Evolutionary conservation across 2,113 vertebrate species (phyloP), one percentile per base, ranked within the genome.

Genomic region (Urocolius indicus): DNA sequence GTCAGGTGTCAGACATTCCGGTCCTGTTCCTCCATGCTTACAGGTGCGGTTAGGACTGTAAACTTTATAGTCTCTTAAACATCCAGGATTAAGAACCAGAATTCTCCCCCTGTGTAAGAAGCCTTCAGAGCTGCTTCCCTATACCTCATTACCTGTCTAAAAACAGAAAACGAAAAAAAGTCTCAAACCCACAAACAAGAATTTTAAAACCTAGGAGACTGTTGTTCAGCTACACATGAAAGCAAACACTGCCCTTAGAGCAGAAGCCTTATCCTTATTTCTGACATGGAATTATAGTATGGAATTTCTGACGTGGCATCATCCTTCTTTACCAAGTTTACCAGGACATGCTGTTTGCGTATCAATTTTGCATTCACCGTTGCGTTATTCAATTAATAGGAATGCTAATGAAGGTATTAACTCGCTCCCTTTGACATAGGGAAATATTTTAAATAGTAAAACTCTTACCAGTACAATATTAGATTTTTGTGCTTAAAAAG

Each of bases 31-130:
- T 22, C 30, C 83, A 55, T 10, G 4, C 22, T 32, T 3, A 30
- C 7, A 57, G 51, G 12, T n/a, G 3, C 2, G 1, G 22, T 4
- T 1, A 2, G 58, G 55, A 69, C 4, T 3, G 5, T 0, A 1
- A 38, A 9, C 30, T 72, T 79, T 26, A 41, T 0, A 0, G 22
- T 9, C 13, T 30, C 29, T 51, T 32, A 49, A 0, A 1, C 16
- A 21, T 27, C 26, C 51, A 74, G 10, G 10, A 81, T 2, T 9
- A 59, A 72, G 29, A 87, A 57, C 9, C 30, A 77, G 32, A 81
- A 75, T 21, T 72, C 1, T 7, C 0, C 1, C 1, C 1, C 10
- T 4, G 2, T 5, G 14, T 32, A 51, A n/a, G 36, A 84, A 94
- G n/a, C 26, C 38, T 34, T 62, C 49, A n/a, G 58, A 76, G 29